Conservation (phyloP, 2,113 vertebrate genomes). For the Saguinus imperator region DNA sequence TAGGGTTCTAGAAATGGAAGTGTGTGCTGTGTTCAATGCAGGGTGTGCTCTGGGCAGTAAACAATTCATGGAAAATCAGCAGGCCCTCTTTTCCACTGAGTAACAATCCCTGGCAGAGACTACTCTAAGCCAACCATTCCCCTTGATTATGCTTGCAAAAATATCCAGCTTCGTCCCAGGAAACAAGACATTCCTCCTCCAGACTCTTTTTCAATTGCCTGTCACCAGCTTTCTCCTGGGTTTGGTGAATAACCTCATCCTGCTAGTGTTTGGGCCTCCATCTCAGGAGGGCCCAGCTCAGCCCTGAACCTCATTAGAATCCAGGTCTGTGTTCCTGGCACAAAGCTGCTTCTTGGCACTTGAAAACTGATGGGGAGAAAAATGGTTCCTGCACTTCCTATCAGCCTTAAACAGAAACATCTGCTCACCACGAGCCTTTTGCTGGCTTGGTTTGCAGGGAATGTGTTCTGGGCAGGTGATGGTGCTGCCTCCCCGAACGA, state of each 20-base stretch:
- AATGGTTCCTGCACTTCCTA: conserved; percentile 67
- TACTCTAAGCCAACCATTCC: not conserved
- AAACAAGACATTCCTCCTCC: not conserved
- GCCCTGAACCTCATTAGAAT: conserved; percentile 72
- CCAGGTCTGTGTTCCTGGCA: conserved; percentile 69
- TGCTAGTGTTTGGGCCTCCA: conserved; percentile 44
- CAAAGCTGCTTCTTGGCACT: conserved; percentile 70
- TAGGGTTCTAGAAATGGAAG: not conserved
- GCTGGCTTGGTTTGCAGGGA: conserved; percentile 54
- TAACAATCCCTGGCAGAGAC: not conserved
- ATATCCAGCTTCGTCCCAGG: not conserved
- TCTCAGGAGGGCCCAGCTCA: conserved; percentile 56
- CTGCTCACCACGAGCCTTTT: conserved; percentile 62
- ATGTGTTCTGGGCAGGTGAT: not conserved
- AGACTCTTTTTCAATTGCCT: conserved; percentile 38
- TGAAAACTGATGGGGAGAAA: conserved; percentile 65
- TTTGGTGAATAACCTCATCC: conserved; percentile 59
- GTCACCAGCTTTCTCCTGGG: conserved; percentile 26
- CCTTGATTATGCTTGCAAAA: not conserved
- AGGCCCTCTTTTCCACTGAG: not conserved
- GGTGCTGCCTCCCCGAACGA: not conserved
- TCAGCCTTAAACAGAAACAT: conserved; percentile 80
- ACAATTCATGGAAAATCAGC: not conserved
- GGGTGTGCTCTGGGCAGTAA: not conserved
- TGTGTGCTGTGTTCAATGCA: accelerated